Conservation (phyloP, 2,113 vertebrate species). For the Jaculus jaculus region DNA sequence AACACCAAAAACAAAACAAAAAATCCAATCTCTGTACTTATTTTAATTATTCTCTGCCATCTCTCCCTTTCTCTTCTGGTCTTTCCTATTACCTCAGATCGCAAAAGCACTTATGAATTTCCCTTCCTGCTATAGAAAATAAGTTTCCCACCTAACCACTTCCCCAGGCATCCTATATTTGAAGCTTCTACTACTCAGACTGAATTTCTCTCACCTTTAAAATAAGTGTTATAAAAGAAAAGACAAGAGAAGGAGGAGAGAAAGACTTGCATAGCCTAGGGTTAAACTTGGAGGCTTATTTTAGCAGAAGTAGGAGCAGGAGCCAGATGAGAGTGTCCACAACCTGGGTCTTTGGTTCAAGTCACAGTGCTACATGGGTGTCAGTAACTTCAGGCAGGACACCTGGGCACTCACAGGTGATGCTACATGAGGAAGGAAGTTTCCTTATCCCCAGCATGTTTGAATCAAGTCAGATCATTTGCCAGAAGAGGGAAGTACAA, state of each 20-base stretch:
- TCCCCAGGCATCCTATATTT: background rate
- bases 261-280: background rate
- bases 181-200: background rate
- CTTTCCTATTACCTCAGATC: background rate
- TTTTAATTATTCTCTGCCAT: background rate
- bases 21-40: background rate
- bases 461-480: background rate
- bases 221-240: background rate
- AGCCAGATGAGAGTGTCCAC: background rate
- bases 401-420: background rate
- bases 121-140: background rate
- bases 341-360: background rate
- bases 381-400: background rate
- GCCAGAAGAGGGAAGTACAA: too few species aligned
- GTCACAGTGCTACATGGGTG: background rate
- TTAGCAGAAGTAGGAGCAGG: background rate
- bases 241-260: too few species aligned
- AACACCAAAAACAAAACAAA: background rate
- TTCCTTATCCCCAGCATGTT: background rate
- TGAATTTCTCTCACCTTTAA: background rate
- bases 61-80: background rate
- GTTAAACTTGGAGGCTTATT: background rate
- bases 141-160: background rate
- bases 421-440: background rate
- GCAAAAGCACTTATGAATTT: background rate